These are phyloP conservation scores for Diadegma fenestrale DNA, from an alignment of 2,888 invertebrate genomes.

Conservation along the genomic window DNA sequence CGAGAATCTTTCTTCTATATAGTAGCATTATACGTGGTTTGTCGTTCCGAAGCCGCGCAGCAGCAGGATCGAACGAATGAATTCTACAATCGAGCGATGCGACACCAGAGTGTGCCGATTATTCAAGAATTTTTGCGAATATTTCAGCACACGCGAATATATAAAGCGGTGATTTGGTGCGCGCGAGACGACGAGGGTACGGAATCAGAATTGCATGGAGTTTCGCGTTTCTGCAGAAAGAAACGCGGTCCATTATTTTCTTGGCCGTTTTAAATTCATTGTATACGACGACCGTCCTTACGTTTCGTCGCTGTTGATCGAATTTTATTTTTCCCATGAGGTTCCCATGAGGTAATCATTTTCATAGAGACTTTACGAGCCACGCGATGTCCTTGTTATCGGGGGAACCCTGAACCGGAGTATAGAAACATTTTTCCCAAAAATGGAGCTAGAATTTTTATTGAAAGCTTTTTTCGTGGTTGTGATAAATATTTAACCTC, in stretches of 20 bases:
- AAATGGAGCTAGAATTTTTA: background rate
- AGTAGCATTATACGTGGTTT: conserved; percentile 9
- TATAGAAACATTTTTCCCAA: background rate
- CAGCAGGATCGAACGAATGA: conserved; percentile 54
- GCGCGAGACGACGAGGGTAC: conserved; percentile 13
- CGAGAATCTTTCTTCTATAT: conserved; percentile 22
- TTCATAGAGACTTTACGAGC: background rate
- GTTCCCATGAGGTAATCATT: background rate
- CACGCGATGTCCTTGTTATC: background rate
- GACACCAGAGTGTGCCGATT: conserved; percentile 54
- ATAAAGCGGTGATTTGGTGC: conserved; percentile 8
- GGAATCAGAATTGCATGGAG: background rate
- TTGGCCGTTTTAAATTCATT: background rate
- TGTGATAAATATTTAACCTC: background rate
- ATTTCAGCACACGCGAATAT: conserved; percentile 26
- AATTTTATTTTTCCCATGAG: background rate
- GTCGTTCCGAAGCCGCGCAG: conserved; percentile 8
- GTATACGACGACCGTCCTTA: background rate
- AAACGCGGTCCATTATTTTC: background rate
- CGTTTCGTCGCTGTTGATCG: background rate
- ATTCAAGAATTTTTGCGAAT: conserved; percentile 64
- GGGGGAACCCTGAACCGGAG: too few species aligned
- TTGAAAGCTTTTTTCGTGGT: background rate
- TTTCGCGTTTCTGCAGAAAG: background rate
- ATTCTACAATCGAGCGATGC: conserved; percentile 60